Evolutionary conservation across 2,797 vertebrate species (phyloP), one percentile per base, ranked within the genome.

Genomic region (Chromobotia macracanthus): DNA sequence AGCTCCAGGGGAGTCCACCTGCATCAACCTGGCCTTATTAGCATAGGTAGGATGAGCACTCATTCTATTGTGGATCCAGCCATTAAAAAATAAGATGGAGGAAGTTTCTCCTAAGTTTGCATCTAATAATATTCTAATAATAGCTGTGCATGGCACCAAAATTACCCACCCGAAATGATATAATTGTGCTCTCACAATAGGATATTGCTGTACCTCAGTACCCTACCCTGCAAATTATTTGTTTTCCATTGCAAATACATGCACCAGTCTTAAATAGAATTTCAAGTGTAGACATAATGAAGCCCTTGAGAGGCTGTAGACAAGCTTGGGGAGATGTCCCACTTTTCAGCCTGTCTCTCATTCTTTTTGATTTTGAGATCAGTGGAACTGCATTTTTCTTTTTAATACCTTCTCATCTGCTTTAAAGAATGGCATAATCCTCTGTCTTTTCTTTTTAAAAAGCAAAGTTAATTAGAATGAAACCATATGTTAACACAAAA

Each of bases 231-330:
- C 5, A 66, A 80, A 75, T 60, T 71, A 25, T 83, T 60, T 71
- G 35, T 83, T 82, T 81, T 77, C 58, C 60, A 19, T 56, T 77
- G 66, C 51, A 68, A 77, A 50, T 60, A 69, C 12, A 69, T 50
- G 67, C 70, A 71, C 72, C 78, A 66, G 70, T 46, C 76, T 83
- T 80, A 85, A 82, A 75, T 81, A 80, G 71, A 18, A 68, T 48
- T 55, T 67, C 48, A 53, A 44, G 51, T 71, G 65, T 75, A 60
- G 19, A 23, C 55, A 80, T 73, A 83, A 83, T 72, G 50, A 82
- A 83, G 70, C 80, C 77, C 80, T 69, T 74, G 82, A 72, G 84
- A 73, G 81, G 70, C 64, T 68, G 1, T 72, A 85, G 82, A 80
- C 77, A 80, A 80, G 80, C 77, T 71, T 31, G 58, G 77, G 67